Conservation (phyloP, 1,140 invertebrate genomes). For the Heterodera schachtii region DNA sequence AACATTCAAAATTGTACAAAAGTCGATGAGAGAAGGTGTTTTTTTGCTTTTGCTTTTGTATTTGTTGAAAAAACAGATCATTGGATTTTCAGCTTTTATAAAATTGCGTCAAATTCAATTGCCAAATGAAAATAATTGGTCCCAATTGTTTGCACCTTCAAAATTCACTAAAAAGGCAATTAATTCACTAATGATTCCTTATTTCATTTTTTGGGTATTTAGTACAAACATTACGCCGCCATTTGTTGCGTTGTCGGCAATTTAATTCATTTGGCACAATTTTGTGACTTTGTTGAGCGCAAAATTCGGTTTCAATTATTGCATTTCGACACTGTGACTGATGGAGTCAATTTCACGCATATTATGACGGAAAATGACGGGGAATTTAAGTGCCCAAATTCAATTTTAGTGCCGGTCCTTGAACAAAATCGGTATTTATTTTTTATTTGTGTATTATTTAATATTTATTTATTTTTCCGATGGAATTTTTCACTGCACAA, state of each 20-base stretch:
- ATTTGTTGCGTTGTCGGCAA: background rate
- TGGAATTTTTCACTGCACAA: background rate
- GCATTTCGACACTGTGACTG: background rate
- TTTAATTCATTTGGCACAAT: background rate
- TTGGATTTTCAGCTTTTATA: too few relatives aligned
- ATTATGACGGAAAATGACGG: background rate
- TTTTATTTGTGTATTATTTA: too few relatives aligned
- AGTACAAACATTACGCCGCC: background rate
- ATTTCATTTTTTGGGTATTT: background rate
- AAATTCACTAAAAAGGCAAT: background rate
- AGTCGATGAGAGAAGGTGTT: background rate
- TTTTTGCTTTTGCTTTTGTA: background rate
- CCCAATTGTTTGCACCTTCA: background rate
- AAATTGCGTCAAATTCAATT: too few relatives aligned
- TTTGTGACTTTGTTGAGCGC: background rate
- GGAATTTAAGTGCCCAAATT: background rate
- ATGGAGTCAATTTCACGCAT: background rate
- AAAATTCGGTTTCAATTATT: background rate
- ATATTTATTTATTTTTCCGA: too few relatives aligned
- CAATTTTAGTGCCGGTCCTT: background rate
- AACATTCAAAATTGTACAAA: constrained; percentile 4
- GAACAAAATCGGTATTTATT: too few relatives aligned
- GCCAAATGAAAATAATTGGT: too few relatives aligned
- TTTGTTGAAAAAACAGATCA: too few relatives aligned
- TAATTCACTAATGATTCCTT: background rate